A percentile compares a stretch with the other conserved stretches of the same genome.
Conservation (phyloP, 2,888 invertebrate species). For the Andrena haemorrhoa region DNA sequence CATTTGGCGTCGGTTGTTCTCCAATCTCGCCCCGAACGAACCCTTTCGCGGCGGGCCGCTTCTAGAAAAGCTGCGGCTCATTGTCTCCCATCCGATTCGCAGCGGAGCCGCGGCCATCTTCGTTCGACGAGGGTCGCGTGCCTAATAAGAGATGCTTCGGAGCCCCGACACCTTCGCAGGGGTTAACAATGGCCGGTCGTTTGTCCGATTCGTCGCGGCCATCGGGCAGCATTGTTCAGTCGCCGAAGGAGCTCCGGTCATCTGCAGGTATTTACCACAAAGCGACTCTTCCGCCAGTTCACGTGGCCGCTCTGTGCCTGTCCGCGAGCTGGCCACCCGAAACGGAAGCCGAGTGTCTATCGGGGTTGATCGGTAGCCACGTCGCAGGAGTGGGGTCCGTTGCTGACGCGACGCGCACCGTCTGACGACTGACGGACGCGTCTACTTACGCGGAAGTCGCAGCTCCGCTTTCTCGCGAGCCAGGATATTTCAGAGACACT, state of each 20-base stretch:
- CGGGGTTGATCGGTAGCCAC: too few species aligned
- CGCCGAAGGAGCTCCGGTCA: slow-evolving; percentile 74
- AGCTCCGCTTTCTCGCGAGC: too few species aligned
- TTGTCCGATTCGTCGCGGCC: slow-evolving; percentile 81
- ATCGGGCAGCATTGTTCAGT: slow-evolving; percentile 77
- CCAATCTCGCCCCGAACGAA: not conserved
- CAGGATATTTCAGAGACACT: too few species aligned
- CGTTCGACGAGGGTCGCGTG: slow-evolving; percentile 70
- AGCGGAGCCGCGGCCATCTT: slow-evolving; percentile 56
- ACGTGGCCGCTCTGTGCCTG: not conserved
- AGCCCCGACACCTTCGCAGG: slow-evolving; percentile 62
- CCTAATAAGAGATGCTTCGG: slow-evolving; percentile 68
- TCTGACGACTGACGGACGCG: not conserved
- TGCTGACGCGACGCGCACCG: not conserved
- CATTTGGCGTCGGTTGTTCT: not conserved
- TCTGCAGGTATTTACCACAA: slow-evolving; percentile 67
- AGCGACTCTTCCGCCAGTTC: slow-evolving; percentile 26
- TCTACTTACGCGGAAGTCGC: not conserved
- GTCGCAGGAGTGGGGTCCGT: not conserved
- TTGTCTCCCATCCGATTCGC: slow-evolving; percentile 63
- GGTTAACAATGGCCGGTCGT: slow-evolving; percentile 77
- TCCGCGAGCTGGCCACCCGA: not conserved
- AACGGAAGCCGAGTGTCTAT: not conserved
- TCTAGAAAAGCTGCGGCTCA: slow-evolving; percentile 23
- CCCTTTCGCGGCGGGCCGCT: not conserved